Base-by-base conservation (phyloP, 2,888 invertebrate species). In the Erebia epiphron region DNA sequence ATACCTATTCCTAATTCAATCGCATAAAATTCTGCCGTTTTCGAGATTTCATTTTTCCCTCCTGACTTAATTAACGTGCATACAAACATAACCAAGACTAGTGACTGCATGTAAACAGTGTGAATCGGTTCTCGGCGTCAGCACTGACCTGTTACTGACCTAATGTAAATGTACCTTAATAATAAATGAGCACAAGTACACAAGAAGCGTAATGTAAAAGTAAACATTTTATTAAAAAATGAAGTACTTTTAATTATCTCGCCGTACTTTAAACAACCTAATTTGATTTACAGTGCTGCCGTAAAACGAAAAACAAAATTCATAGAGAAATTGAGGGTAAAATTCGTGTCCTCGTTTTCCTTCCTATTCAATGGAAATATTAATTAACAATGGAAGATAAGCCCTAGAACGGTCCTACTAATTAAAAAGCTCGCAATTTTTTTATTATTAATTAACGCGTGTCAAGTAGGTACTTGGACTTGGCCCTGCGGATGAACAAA, bases 311-410 rank as follows among this genome's bases (percentile, higher is more conserved):
- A 43, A 43, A 18, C 11, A 18, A 43, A 56, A 56, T 67, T 16
- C 67, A 26, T 50, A 16, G 67, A 58, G 13, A 58, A 67, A 67
- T 58, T 67, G 35, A 35, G 14, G 54, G 41, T 65, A 26, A 66
- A 43, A 52, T 62, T 63, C 57, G 26, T 26, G 3, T 26, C 43
- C 60, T 50, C 54, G 46, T 43, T 46, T 70, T 64, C 58, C 58
- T 49, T 49, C 58, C 41, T 35, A 54, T 70, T 70, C 61, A 73
- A 70, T 67, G 70, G 18, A 65, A 72, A 72, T 67, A 70, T 57
- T 73, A 73, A 73, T 73, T 73, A 68, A 68, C 72, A 73, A 70
- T 70, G 64, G 61, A 60, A 65, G 50, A 26, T 54, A 64, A 72
- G 62, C 56, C 41, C 69, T 69, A 60, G 56, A 14, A 65, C 56